Evolutionary conservation across 2,113 vertebrate species (phyloP), one percentile per base, ranked within the genome.

Genomic region (Galeopterus variegatus): DNA sequence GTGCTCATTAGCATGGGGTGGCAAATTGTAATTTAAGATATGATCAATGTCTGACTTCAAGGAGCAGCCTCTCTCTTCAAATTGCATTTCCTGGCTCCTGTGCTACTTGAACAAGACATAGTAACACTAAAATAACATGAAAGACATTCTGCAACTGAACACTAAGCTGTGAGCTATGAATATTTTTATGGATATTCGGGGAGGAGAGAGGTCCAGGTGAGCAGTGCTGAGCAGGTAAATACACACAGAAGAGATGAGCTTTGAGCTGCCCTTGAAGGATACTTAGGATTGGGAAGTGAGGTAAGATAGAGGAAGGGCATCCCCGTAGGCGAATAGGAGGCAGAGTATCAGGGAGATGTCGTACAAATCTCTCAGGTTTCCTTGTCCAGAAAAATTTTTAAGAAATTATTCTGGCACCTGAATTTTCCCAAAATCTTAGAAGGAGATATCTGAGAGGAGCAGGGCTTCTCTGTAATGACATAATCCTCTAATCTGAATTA

Each of bases 11-110:
- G 6, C 18, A 80, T 12, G 13, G 17, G 28, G 8, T 21, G 89
- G 31, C 33, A 86, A 82, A 76, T 19, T 73, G 31, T 67, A 91
- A 94, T 94, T 91, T 97, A 81, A 93, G 54, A 81, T 56, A 93
- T 17, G 93, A 70, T 85, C 54, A 81, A 56, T 80, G 50, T 36
- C 33, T 77, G 26, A 5, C 14, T 84, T 76, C 33, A 84, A 70
- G 67, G 62, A 90, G 50, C 62, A 94, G 52, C 23, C 60, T 89
- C 13, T 88, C 41, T 21, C 45, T 88, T 91, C 24, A 84, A 75
- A 65, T n/a, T 45, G 54, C 5, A 33, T 76, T 64, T 26, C 21
- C 17, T 33, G 12, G 45, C 10, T 14, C 52, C n/a, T 90, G 23
- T 70, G 18, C 54, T 69, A n/a, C 26, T 67, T 73, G 28, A 72